Conservation (phyloP, 2,113 vertebrate species). For the Corythoichthys haematopterus region DNA sequence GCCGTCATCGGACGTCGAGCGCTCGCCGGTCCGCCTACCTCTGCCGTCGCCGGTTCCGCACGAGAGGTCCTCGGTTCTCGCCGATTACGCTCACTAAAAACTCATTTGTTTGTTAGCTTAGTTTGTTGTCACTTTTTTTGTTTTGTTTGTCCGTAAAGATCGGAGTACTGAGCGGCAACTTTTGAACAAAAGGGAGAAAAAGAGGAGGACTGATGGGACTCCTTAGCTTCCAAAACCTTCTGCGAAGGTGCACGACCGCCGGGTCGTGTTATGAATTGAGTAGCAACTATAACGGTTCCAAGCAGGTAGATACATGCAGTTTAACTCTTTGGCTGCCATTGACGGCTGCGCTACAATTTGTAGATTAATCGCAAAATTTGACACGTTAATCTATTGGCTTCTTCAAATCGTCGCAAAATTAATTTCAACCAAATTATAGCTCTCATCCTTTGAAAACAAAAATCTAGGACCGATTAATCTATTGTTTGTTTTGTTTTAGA, state of each 20-base stretch:
- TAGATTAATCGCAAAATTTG: no score
- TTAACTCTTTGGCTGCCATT: no score
- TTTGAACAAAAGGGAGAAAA: slow-evolving; percentile 46
- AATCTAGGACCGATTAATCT: no score
- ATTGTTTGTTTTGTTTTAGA: no score
- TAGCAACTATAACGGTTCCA: slow-evolving; percentile 44
- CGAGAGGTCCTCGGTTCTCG: slow-evolving; percentile 66
- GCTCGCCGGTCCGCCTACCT: slow-evolving; percentile 22
- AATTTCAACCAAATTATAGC: no score
- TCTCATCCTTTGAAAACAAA: no score
- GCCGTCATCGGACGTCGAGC: slow-evolving; percentile 26
- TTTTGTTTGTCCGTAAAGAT: slow-evolving; percentile 41
- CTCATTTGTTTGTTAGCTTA: slow-evolving; percentile 47
- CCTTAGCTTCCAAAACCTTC: background rate
- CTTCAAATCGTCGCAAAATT: no score
- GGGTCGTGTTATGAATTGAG: slow-evolving; percentile 45
- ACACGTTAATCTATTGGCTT: no score
- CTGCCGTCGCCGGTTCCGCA: slow-evolving; percentile 45
- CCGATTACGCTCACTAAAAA: slow-evolving; percentile 65
- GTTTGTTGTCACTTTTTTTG: slow-evolving; percentile 57
- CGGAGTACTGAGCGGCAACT: slow-evolving; percentile 33
- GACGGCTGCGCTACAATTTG: no score
- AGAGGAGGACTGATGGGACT: slow-evolving; percentile 6
- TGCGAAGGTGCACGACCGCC: slow-evolving; percentile 26
- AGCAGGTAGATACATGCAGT: background rate